Evolutionary conservation across 2,888 invertebrate species (phyloP), one percentile per base, ranked within the genome.

Genomic region (Cantharis rufa): DNA sequence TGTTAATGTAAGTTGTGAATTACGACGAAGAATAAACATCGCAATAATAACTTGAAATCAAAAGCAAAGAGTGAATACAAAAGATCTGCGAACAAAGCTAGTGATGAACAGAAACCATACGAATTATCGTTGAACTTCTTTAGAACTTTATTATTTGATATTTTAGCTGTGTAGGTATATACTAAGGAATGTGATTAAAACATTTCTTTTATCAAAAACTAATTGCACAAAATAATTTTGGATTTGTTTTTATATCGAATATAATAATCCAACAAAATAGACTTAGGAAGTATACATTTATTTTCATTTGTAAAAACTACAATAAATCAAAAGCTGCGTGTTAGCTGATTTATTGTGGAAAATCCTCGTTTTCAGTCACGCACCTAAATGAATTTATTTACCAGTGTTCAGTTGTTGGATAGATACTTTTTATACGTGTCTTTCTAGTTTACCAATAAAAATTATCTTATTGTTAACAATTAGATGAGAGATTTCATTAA

Each of bases 321-420:
- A 66, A 66, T 66, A 66, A 66, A 66, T 66, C 64, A 66, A 66
- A 66, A 15, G 64, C 64, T 66, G 64, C 64, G 64, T 66, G 64
- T 66, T 66, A 66, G 21, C 64, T 66, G 64, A 66, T 66, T 66
- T 66, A 66, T 66, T 66, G 64, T 24, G 9, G 21, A 18, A 66
- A 66, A 66, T 66, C 64, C 64, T 21, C 21, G 24, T 66, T 66
- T 66, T 21, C 64, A 66, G 64, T 66, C 64, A 66, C 64, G 64
- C 64, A 66, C 64, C 21, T 21, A 66, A 66, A 66, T 21, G 24
- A 66, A 66, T 66, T 66, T 66, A 66, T 66, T 66, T 66, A 66
- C 18, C 18, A 66, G 64, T 66, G 24, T 66, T 66, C 24, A 24
- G 24, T 24, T 24, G 24, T 24, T 24, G 24, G 21, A 21, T 7